phyloP scores from a whole-genome alignment of 1,140 invertebrate species.

The Campoletis sonorensis region DNA sequence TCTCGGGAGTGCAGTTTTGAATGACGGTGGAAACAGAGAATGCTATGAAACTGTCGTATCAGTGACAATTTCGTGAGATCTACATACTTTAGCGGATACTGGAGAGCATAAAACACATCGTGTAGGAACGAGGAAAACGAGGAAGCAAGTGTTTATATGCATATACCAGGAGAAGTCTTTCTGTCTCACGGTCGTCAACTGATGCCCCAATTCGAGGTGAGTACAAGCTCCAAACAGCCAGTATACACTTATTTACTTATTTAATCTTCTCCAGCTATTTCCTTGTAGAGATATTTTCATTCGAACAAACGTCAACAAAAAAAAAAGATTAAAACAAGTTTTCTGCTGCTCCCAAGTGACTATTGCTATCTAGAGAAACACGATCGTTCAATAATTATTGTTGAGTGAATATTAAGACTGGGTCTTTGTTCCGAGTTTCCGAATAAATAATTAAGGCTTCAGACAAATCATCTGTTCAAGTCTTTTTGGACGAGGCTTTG shows the following conservation, averaged over 20 bases:
- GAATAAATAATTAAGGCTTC: too few species aligned
- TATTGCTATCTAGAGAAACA: too few species aligned
- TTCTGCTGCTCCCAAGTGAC: too few species aligned
- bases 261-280: not conserved
- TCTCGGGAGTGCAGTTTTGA: not conserved
- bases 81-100: not conserved
- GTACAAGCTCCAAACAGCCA: not conserved
- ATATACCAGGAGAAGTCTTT: not conserved
- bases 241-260: not conserved
- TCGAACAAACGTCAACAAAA: too few species aligned
- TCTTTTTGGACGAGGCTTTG: too few species aligned
- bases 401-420: too few species aligned
- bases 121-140: not conserved
- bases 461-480: too few species aligned
- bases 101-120: not conserved
- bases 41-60: not conserved
- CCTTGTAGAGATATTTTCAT: not conserved
- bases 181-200: not conserved
- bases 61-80: conserved; percentile 3
- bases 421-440: too few species aligned
- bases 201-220: not conserved
- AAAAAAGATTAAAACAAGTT: too few species aligned
- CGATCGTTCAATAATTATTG: too few species aligned
- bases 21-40: not conserved
- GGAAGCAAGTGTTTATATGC: not conserved